Evolutionary conservation across 2,888 invertebrate genomes (phyloP).

Genomic region (Calliopum simillimum): DNA sequence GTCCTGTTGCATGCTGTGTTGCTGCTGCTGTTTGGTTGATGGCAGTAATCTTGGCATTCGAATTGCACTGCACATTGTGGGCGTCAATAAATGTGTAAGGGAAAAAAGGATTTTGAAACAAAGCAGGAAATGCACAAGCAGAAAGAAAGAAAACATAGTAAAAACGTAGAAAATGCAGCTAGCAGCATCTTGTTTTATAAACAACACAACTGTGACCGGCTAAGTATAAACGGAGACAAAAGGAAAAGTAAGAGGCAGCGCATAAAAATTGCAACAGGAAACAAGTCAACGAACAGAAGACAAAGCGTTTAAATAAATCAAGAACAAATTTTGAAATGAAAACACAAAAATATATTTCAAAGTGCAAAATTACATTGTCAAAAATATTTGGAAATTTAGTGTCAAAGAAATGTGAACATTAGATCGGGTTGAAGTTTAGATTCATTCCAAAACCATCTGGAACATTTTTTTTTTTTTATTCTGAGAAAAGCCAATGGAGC

Average conservation of each 20-base stretch:
- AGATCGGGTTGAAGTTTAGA: no score
- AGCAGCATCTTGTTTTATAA: not conserved
- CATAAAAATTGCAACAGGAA: conserved; percentile 40
- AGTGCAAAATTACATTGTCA: conserved; percentile 18
- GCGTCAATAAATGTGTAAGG: no score
- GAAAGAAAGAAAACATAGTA: not conserved
- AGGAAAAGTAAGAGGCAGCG: conserved; percentile 7
- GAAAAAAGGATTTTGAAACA: no score
- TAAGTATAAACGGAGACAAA: conserved; percentile 1
- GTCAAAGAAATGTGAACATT: no score
- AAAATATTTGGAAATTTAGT: no score
- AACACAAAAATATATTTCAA: not conserved
- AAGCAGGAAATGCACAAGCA: not conserved
- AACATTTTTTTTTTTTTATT: no score
- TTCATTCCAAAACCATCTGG: no score
- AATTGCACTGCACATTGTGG: no score
- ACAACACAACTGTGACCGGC: not conserved
- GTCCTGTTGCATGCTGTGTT: no score
- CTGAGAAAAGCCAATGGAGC: no score
- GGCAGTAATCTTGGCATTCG: no score
- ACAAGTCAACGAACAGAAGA: conserved; percentile 35
- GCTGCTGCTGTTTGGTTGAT: no score
- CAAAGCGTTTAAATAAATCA: conserved; percentile 13
- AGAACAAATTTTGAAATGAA: not conserved
- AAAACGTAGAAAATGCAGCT: not conserved